Percentiles rank a stretch among this genome's conserved stretches.
Conservation (phyloP, 2,113 vertebrate genomes). For the Apodemus sylvaticus region DNA sequence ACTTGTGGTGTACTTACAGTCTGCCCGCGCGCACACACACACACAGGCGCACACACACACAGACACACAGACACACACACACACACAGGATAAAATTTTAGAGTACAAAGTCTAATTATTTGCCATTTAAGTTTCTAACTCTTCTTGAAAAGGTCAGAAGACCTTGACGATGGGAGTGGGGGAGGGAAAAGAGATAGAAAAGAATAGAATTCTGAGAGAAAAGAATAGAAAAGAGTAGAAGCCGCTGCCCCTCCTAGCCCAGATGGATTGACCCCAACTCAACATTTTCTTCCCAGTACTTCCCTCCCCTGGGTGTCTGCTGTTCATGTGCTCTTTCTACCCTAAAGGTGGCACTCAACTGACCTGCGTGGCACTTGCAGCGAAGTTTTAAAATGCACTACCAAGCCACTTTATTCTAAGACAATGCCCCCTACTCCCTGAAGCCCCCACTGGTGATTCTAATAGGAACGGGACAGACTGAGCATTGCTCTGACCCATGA, state of each 20-base stretch:
- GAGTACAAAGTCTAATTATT: no score
- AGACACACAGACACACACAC: neutral
- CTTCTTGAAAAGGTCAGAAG: neutral
- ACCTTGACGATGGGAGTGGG: neutral
- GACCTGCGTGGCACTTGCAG: neutral
- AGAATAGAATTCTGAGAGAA: neutral
- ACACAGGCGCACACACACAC: no score
- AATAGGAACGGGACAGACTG: neutral
- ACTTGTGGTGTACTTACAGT: neutral
- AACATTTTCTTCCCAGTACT: neutral
- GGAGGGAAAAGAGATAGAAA: neutral
- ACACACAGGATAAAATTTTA: neutral
- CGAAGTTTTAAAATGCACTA: neutral
- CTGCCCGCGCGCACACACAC: no score
- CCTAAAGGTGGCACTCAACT: neutral
- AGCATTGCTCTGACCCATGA: rapidly evolving
- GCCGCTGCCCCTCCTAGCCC: neutral
- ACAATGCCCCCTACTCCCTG: neutral
- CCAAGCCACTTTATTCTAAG: neutral
- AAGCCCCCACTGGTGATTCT: neutral
- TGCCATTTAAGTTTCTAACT: neutral
- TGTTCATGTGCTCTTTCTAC: neutral
- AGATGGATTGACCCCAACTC: rapidly evolving
- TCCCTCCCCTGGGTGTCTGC: neutral
- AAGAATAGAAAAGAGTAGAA: neutral